A percentile compares a stretch with the other conserved stretches of the same genome.
Evolutionary conservation across 2,888 invertebrate species (phyloP).

Genomic region (Stenotaenia linearis): DNA sequence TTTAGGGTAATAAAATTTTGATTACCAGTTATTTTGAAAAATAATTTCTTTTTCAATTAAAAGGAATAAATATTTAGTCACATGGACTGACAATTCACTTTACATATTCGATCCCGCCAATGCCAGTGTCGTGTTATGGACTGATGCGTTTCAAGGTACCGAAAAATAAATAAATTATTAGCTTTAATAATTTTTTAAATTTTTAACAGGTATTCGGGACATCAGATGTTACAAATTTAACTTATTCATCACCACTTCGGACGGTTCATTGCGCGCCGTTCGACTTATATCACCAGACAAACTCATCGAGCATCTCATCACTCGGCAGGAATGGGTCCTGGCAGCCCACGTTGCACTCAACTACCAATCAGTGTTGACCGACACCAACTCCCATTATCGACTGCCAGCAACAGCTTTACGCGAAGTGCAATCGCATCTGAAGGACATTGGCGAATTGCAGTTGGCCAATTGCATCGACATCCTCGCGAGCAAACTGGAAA

Average conservation of each 20-base stretch:
- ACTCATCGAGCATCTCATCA: background rate
- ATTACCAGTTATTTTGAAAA: background rate
- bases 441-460: background rate
- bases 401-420: background rate
- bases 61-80: conserved; percentile 24
- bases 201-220: background rate
- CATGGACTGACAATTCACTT: background rate
- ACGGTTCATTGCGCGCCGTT: background rate
- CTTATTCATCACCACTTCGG: background rate
- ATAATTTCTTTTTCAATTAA: background rate
- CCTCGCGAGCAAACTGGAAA: background rate
- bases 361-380: background rate
- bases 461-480: background rate
- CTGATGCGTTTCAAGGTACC: background rate
- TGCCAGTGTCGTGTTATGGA: conserved; percentile 13
- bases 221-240: background rate
- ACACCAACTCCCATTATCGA: background rate
- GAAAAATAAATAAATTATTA: background rate
- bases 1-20: background rate
- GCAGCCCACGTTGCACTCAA: background rate
- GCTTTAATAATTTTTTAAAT: background rate
- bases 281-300: background rate
- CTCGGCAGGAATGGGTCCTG: background rate
- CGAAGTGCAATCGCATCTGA: conserved; percentile 2
- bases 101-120: conserved; percentile 17